These are phyloP conservation scores for Pelmatolapia mariae DNA, from an alignment of 2,113 vertebrate genomes.

Conservation along the genomic window DNA sequence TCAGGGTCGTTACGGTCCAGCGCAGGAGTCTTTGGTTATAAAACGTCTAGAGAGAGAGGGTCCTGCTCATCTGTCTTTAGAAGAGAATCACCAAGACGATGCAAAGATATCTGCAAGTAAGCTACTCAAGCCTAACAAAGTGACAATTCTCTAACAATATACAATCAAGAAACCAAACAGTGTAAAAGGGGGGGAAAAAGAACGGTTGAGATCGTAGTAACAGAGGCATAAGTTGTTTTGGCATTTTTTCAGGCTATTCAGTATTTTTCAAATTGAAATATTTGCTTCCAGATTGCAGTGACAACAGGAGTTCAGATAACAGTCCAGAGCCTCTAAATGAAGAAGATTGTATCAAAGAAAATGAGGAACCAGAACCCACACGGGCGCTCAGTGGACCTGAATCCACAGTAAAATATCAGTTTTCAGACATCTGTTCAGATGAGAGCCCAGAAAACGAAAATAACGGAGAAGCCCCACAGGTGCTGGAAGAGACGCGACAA, in stretches of 20 bases:
- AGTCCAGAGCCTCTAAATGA: not conserved
- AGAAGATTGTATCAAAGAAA: not conserved
- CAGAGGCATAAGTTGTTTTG: not conserved
- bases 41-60: not conserved
- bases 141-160: not conserved
- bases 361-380: not conserved
- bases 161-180: not conserved
- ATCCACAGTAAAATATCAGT: not conserved
- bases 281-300: not conserved
- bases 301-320: not conserved
- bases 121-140: not conserved
- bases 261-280: not conserved
- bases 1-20: not conserved
- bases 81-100: not conserved
- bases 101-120: not conserved
- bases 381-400: fast-evolving
- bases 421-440: not conserved
- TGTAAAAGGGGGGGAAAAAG: fast-evolving
- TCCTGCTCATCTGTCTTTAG: not conserved
- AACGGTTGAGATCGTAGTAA: not conserved
- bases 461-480: not conserved
- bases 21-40: not conserved
- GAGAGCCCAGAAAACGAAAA: not conserved
- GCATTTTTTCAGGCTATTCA: not conserved
- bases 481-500: not conserved